A percentile compares a stretch with the other conserved stretches of the same genome.
These are phyloP conservation scores for Mylabris phalerata DNA, from an alignment of 1,140 invertebrate genomes.

Conservation along the genomic window DNA sequence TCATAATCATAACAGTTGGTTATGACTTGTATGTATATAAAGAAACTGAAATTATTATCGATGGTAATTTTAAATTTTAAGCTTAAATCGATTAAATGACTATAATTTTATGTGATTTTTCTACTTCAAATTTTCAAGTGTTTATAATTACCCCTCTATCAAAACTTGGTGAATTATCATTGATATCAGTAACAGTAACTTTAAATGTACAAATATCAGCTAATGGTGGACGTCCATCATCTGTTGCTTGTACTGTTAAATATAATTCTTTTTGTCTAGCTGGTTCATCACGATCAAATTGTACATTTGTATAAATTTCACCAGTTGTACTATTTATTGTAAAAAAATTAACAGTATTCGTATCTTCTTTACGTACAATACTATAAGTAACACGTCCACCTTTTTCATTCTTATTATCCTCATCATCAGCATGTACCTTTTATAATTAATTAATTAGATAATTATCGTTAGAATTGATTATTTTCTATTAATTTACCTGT, in stretches of 20 bases:
- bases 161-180: conserved; percentile 81
- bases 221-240: conserved; percentile 75
- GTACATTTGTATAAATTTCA: conserved; percentile 62
- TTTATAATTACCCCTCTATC: conserved; percentile 56
- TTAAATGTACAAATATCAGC: conserved; percentile 84
- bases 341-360: conserved; percentile 69
- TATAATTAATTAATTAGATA: not conserved
- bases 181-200: conserved; percentile 78
- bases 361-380: conserved; percentile 60
- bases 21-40: conserved; percentile 1
- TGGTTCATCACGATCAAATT: conserved; percentile 80
- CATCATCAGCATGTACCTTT: too few species aligned
- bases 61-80: too few species aligned
- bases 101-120: too few species aligned
- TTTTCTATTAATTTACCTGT: conserved; percentile 41
- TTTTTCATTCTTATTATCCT: too few species aligned
- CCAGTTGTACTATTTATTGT: conserved; percentile 68
- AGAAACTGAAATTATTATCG: conserved; percentile 4
- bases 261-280: conserved; percentile 76
- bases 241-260: conserved; percentile 72
- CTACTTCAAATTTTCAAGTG: not conserved
- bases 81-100: too few species aligned
- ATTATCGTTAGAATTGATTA: too few species aligned
- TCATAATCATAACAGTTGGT: too few species aligned
- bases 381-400: conserved; percentile 75